phyloP scores from a whole-genome alignment of 2,113 vertebrate species.

The Actenoides hombroni region DNA sequence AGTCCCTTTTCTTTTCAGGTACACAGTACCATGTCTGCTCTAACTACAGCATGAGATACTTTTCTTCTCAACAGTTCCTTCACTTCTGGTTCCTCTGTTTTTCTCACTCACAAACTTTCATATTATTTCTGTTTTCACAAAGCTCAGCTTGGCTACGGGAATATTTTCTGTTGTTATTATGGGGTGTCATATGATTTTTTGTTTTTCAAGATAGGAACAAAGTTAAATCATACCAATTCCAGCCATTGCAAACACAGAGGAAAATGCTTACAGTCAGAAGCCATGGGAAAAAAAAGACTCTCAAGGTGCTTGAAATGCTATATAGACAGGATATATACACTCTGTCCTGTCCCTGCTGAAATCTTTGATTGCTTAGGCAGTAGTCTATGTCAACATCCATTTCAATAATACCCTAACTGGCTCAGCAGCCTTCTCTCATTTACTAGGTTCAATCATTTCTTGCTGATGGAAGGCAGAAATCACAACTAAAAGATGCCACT shows the following conservation, averaged over 20 bases:
- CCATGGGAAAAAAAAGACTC: not conserved
- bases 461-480: slow-evolving; percentile 56
- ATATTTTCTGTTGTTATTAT: not conserved
- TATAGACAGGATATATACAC: not conserved
- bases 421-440: slow-evolving; percentile 27
- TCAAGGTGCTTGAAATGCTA: not conserved
- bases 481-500: slow-evolving; percentile 32
- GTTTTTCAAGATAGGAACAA: not conserved
- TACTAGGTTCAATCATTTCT: slow-evolving; percentile 36
- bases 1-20: not conserved
- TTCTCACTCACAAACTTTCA: not conserved
- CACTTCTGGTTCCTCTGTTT: not conserved
- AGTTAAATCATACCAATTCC: not conserved
- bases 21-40: not conserved
- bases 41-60: not conserved
- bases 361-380: slow-evolving; percentile 34
- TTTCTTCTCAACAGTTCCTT: not conserved
- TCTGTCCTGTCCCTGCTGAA: not conserved
- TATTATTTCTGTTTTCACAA: not conserved
- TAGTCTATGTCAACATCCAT: slow-evolving; percentile 44
- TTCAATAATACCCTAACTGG: slow-evolving; percentile 20
- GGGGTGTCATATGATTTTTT: not conserved
- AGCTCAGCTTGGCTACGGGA: not conserved
- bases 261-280: not conserved
- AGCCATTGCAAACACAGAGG: not conserved